Base-by-base conservation (phyloP, 2,888 invertebrate genomes). In the Conistra vaccinii region DNA sequence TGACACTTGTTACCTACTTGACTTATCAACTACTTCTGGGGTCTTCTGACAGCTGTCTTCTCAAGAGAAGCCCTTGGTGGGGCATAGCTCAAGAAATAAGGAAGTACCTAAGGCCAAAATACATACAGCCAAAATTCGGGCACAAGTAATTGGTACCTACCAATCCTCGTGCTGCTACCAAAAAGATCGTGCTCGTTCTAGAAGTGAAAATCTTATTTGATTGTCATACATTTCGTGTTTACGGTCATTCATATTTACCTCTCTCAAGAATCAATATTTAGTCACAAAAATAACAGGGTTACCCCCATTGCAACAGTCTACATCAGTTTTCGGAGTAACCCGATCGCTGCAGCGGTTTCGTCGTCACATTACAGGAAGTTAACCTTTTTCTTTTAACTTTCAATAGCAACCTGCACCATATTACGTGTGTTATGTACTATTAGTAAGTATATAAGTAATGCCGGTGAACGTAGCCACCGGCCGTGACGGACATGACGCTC, bases 401-500 rank as follows among this genome's bases (percentile, higher is more conserved):
- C 76, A 83, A 83, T 79, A 79, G 51, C 61, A 62, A 23, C 23
- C 23, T 29, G 69, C 29, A 42, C 62, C 32, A 55, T 76, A 70
- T 84, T 80, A 83, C 70, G 48, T 62, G 73, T 86, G 65, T 83
- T 83, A 78, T 77, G 68, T 83, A 45, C n/a, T 69, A 45, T 45
- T 73, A 61, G 67, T 84, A 35, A 55, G 66, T 83, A 68, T 69
- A 61, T 73, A 65, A 67, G 67, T 73, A 60, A 76, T 61, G 84
- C 42, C 63, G 62, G 86, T 67, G 86, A 86, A 66, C 68, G 84
- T 51, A 57, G 23, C 53, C 80, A 23, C 55, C 68, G 73, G 58
- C 83, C 86, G 83, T 86, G 80, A 78, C 83, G 84, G 48, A 69
- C 73, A 65, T 58, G 72, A 68, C 73, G 86, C 55, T 71, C 62